Evolutionary conservation across 2,888 invertebrate genomes (phyloP).

Genomic region (Drosophila peninsularis): DNA sequence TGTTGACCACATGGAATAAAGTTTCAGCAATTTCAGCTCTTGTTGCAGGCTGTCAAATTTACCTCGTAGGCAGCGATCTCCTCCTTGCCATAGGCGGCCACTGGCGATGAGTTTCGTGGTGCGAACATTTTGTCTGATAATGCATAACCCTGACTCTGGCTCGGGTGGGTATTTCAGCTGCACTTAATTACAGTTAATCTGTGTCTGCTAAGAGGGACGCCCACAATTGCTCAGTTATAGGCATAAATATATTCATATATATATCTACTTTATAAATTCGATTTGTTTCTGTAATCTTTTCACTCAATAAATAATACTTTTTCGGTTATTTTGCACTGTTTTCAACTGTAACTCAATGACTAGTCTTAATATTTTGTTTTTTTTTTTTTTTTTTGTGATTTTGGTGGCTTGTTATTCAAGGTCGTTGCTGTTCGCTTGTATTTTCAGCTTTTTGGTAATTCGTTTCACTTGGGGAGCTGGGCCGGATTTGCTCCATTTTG

Average conservation of each 20-base stretch:
- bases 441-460: conserved; percentile 19
- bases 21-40: neutral
- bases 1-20: conserved; percentile 32
- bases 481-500: neutral
- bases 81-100: conserved; percentile 82
- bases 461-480: conserved; percentile 17
- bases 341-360: conserved; percentile 51
- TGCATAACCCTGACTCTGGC: conserved; percentile 36
- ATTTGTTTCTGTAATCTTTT: conserved; percentile 31
- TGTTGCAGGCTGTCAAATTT: conserved; percentile 39
- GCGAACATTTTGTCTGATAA: conserved; percentile 82
- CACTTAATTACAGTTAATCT: conserved; percentile 13
- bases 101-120: conserved; percentile 85
- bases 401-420: conserved; percentile 41
- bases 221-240: conserved; percentile 44
- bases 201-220: conserved; percentile 36
- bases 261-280: conserved; percentile 59
- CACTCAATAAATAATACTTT: conserved; percentile 61
- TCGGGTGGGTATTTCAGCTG: conserved; percentile 20
- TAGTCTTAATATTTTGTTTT: conserved; percentile 45
- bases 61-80: conserved; percentile 85
- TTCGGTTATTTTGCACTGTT: conserved; percentile 48
- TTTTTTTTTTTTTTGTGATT: too few relatives aligned
- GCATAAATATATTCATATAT: conserved; percentile 1
- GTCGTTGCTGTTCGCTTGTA: conserved; percentile 36